Conservation (phyloP, 2,113 vertebrate genomes). For the Gymnogyps californianus region DNA sequence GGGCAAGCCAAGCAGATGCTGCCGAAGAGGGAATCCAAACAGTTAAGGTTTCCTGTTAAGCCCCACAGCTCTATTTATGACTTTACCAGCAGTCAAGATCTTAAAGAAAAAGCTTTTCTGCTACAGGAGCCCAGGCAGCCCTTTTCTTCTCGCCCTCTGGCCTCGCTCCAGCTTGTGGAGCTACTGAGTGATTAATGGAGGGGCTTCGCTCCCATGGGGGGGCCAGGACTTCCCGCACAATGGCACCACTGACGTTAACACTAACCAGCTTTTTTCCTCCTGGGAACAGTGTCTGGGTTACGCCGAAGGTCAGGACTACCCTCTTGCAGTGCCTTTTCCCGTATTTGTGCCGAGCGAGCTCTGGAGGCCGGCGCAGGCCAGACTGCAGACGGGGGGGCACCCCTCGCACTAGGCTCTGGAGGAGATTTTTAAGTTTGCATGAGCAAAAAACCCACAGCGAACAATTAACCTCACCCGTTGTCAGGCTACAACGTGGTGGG, state of each 20-base stretch:
- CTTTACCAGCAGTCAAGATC: background rate
- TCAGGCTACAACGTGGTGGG: fast-evolving
- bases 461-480: background rate
- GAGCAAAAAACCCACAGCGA: fast-evolving
- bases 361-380: background rate
- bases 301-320: background rate
- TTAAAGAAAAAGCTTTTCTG: background rate
- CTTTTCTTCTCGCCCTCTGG: background rate
- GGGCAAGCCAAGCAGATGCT: background rate
- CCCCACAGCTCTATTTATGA: background rate
- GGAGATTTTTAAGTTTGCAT: background rate
- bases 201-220: background rate
- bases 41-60: background rate
- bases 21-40: background rate
- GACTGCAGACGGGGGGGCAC: background rate
- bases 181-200: background rate
- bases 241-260: background rate
- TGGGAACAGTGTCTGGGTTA: background rate
- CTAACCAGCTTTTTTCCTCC: background rate
- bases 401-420: background rate
- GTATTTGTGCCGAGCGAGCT: background rate
- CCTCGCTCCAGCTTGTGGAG: background rate
- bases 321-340: background rate
- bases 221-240: background rate
- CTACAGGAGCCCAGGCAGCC: background rate